These are phyloP conservation scores for Lonchura striata DNA, from an alignment of 2,113 vertebrate genomes.

Conservation along the genomic window DNA sequence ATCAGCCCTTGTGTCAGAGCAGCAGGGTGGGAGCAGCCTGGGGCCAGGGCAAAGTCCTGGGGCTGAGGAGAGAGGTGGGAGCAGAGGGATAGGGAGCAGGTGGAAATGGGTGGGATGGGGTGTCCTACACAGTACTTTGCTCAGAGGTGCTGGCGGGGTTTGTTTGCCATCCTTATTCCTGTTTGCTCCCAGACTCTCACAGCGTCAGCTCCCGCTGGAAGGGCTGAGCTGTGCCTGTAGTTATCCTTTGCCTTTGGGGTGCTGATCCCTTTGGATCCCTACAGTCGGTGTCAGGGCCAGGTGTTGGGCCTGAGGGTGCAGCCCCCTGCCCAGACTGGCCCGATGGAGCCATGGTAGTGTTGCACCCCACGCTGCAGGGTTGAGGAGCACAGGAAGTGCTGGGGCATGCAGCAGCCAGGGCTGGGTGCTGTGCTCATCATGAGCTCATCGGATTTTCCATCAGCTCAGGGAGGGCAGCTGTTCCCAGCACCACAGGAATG, in stretches of 20 bases:
- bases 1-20: not conserved
- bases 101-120: not conserved
- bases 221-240: not conserved
- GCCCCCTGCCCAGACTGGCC: not conserved
- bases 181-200: not conserved
- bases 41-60: not conserved
- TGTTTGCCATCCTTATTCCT: not conserved
- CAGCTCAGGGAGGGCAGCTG: not conserved
- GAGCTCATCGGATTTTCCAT: slow-evolving; percentile 68
- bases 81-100: not conserved
- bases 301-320: fast-evolving
- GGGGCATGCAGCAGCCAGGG: not conserved
- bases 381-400: not conserved
- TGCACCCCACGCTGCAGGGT: fast-evolving
- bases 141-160: not conserved
- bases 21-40: not conserved
- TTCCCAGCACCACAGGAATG: not conserved
- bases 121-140: fast-evolving
- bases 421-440: not conserved
- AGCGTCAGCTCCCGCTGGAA: fast-evolving
- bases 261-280: not conserved
- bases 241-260: not conserved
- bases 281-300: fast-evolving
- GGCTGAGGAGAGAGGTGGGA: not conserved
- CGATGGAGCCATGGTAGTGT: fast-evolving